Evolutionary conservation across 2,797 vertebrate genomes (phyloP).

Genomic region (Eurystomus glaucurus): DNA sequence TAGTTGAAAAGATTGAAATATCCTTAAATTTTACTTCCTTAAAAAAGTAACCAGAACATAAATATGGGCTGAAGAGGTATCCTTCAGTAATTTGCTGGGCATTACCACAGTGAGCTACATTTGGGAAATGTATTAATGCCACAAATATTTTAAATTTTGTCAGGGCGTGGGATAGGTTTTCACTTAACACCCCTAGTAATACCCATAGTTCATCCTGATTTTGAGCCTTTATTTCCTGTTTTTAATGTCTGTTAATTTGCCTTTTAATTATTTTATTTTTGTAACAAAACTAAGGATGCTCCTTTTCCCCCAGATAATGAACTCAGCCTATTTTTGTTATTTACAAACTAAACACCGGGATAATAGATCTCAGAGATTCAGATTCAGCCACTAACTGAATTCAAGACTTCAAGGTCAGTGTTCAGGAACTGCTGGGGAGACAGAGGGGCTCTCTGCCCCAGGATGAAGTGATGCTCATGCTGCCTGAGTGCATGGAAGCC

Average conservation of each 20-base stretch:
- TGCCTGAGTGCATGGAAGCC: not conserved
- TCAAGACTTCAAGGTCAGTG: not conserved
- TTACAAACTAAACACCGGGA: not conserved
- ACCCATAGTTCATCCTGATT: not conserved
- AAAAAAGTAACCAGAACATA: constrained; percentile 1
- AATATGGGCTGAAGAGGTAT: not conserved
- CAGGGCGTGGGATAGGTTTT: not conserved
- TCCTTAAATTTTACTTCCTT: constrained; percentile 23
- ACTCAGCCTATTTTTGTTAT: not conserved
- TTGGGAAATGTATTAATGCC: not conserved
- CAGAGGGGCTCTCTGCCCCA: not conserved
- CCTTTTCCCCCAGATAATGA: not conserved
- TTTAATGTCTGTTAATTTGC: not conserved
- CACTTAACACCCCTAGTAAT: not conserved
- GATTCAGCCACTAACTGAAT: not conserved
- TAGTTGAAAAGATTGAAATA: constrained; percentile 42
- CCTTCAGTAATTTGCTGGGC: not conserved
- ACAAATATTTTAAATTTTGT: not conserved
- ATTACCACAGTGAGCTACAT: not conserved
- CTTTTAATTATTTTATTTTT: not conserved
- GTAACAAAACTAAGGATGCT: not conserved
- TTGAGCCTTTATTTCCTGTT: not conserved
- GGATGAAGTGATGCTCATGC: not conserved
- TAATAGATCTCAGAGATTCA: not conserved
- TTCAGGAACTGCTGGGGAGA: not conserved